Evolutionary conservation across 1,140 invertebrate genomes (phyloP), one percentile per base, ranked within the genome.

Genomic region (Piezodorus guildinii): DNA sequence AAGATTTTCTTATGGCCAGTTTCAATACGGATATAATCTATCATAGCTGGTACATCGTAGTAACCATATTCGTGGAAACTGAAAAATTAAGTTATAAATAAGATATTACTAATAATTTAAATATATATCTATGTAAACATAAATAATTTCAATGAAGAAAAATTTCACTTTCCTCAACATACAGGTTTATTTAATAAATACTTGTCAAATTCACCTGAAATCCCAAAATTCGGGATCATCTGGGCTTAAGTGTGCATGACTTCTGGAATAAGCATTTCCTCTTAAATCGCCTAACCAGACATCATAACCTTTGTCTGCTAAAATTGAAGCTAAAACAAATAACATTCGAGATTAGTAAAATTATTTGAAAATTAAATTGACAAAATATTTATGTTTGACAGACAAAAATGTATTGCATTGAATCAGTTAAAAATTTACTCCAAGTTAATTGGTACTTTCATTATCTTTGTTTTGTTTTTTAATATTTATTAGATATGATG

Each of bases 271-370:
- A 0, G 75, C 75, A 67, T 85, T 87, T 15, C 85, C 85, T 66
- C 86, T 76, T 45, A 79, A 75, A 71, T 89, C 87, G 6, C 79
- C 81, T 69, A 88, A 67, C 86, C 86, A 89, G 3, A 89, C 84
- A 67, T 89, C 86, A 71, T 80, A 87, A 17, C 83, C 84, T 14
- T 72, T 70, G 68, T 87, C 81, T 0, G 80, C 78, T 8, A 85
- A 71, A 8, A 79, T 71, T 62, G 73, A 79, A 1, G 72, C 70
- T 70, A n/a, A 56, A 56, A 56, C 12, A 39, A 39, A 10, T 39
- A 39, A 39, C 12, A 39, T 39, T 12, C 34, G 12, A 10, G 34
- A 39, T 39, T 1, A 39, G 34, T 10, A 10, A 39, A 39, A 8
- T 39, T n/a, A n/a, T n/a, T n/a, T n/a, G 12, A 39, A 6, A 39